Conservation (phyloP, 2,797 vertebrate species). For the Phrynocephalus vlangalii region DNA sequence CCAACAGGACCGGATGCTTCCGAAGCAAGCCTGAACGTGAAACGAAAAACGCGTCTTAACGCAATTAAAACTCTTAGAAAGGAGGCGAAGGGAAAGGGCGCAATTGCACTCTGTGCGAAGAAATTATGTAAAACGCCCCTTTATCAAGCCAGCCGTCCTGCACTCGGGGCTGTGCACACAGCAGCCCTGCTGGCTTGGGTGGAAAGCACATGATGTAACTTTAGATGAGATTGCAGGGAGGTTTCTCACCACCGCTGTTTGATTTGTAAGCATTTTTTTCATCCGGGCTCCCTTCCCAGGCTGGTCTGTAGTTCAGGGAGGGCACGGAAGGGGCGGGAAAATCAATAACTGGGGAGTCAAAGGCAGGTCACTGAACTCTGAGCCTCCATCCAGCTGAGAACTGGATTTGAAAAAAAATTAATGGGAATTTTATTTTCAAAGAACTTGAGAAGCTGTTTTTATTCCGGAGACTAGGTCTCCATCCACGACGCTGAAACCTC, state of each 20-base stretch:
- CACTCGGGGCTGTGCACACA: not conserved
- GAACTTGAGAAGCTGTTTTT: not conserved
- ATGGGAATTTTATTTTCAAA: no score
- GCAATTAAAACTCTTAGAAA: not conserved
- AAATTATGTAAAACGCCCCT: not conserved
- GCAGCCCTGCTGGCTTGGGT: not conserved
- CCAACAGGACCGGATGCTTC: not conserved
- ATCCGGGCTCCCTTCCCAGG: not conserved
- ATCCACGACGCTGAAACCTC: not conserved
- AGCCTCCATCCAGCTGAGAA: not conserved
- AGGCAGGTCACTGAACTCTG: not conserved
- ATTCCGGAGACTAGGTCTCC: not conserved
- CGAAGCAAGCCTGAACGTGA: not conserved
- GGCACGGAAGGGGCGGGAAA: no score
- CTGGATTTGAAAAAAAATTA: no score
- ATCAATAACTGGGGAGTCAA: not conserved
- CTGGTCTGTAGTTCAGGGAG: not conserved
- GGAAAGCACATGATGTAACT: conserved; percentile 25
- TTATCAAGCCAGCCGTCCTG: not conserved
- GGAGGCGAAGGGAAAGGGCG: not conserved
- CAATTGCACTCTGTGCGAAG: not conserved
- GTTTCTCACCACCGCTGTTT: not conserved
- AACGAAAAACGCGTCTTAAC: not conserved
- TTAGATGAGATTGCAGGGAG: not conserved
- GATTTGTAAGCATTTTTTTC: not conserved